phyloP scores from a whole-genome alignment of 1,140 invertebrate species.

The Tetraneura akinire region DNA sequence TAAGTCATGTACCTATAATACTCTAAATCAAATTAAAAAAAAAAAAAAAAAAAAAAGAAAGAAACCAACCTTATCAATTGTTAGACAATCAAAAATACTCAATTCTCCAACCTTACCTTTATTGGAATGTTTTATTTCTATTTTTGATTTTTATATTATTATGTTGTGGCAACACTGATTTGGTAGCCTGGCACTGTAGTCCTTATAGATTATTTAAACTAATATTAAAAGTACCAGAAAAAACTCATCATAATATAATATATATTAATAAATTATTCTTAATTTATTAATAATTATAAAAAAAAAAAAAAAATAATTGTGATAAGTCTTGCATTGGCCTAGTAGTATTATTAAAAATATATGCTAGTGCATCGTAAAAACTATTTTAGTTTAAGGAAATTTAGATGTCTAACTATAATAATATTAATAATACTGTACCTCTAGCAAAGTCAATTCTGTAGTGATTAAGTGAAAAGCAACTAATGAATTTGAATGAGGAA shows the following conservation, averaged over 20 bases:
- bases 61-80: not conserved
- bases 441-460: conserved; percentile 49
- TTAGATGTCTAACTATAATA: conserved; percentile 13
- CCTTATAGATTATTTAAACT: conserved; percentile 36
- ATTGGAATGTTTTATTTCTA: conserved; percentile 4
- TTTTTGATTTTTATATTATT: conserved; percentile 6
- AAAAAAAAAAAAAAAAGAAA: too few species aligned
- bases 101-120: not conserved
- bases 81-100: conserved; percentile 45
- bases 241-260: conserved; percentile 5
- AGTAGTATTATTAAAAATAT: conserved; percentile 40
- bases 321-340: conserved; percentile 51
- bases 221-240: conserved; percentile 16
- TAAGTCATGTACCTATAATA: conserved; percentile 21
- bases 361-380: conserved; percentile 40
- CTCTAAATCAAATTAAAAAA: not conserved
- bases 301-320: conserved; percentile 26
- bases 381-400: conserved; percentile 44
- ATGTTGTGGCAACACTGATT: conserved; percentile 43
- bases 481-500: conserved; percentile 30
- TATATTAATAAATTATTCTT: too few species aligned
- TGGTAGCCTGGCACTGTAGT: conserved; percentile 44
- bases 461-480: conserved; percentile 47
- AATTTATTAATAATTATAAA: too few species aligned
- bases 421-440: conserved; percentile 44